These are phyloP conservation scores for Corythornis madagascariensis DNA, from an alignment of 2,113 vertebrate genomes.

Conservation along the genomic window DNA sequence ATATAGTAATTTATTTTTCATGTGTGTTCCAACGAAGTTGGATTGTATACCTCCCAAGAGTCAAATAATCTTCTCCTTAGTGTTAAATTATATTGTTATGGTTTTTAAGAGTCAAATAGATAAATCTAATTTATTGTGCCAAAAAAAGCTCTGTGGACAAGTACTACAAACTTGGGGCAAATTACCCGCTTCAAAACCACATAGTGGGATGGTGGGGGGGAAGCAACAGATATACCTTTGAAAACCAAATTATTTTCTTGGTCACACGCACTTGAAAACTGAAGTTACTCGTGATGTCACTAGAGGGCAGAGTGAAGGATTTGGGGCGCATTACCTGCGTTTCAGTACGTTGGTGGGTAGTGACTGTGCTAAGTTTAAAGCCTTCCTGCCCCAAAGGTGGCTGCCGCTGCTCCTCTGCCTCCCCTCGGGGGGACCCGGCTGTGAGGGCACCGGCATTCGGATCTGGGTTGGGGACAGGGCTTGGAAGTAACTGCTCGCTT, in stretches of 20 bases:
- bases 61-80: neutral
- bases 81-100: neutral
- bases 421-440: fast-evolving
- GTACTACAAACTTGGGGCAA: neutral
- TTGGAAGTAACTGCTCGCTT: fast-evolving
- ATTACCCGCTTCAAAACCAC: fast-evolving
- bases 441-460: neutral
- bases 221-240: fast-evolving
- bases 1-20: neutral
- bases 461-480: fast-evolving
- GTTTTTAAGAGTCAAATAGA: neutral
- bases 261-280: fast-evolving
- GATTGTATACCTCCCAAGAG: neutral
- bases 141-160: neutral
- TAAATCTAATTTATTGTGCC: neutral
- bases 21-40: fast-evolving
- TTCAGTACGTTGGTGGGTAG: fast-evolving
- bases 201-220: fast-evolving
- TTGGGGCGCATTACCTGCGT: fast-evolving
- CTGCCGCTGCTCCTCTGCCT: fast-evolving
- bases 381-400: neutral
- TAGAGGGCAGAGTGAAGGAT: neutral
- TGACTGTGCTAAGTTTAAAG: fast-evolving
- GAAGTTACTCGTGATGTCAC: fast-evolving
- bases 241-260: fast-evolving